A percentile compares a stretch with the other conserved stretches of the same genome.
Conservation (phyloP, 2,888 invertebrate genomes). For the Drosophila paranaensis region DNA sequence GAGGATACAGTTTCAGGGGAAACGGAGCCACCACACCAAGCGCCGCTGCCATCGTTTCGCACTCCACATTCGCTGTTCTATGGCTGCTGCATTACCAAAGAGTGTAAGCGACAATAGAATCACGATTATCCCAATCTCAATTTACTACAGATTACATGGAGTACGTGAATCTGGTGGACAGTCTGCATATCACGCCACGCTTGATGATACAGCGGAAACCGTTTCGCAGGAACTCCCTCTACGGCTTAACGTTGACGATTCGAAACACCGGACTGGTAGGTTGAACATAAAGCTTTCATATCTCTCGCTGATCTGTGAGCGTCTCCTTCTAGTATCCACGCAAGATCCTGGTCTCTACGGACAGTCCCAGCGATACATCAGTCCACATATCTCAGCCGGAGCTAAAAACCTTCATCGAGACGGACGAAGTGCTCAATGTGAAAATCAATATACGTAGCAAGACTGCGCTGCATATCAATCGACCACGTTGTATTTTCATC, state of each 20-base stretch:
- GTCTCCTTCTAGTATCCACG: constrained; percentile 66
- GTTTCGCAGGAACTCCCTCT: constrained; percentile 41
- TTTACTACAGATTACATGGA: constrained; percentile 52
- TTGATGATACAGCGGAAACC: constrained; percentile 47
- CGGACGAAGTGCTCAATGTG: constrained; percentile 58
- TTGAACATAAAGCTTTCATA: background rate
- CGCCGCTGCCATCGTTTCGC: background rate
- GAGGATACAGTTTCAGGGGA: background rate
- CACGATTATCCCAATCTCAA: too few species aligned
- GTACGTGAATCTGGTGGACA: constrained; percentile 54
- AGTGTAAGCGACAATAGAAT: constrained; percentile 48
- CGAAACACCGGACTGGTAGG: constrained; percentile 60
- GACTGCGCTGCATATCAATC: constrained; percentile 47
- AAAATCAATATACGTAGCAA: constrained; percentile 55
- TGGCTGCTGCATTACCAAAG: constrained; percentile 55
- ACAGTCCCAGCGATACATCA: constrained; percentile 65
- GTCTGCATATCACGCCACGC: constrained; percentile 57
- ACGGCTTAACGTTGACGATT: constrained; percentile 46
- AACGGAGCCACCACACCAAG: too few species aligned
- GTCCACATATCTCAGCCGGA: constrained; percentile 36
- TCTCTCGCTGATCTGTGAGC: too few species aligned
- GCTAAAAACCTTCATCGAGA: constrained; percentile 57
- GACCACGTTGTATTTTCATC: constrained; percentile 68
- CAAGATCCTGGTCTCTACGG: constrained; percentile 55
- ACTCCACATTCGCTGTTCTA: background rate